Base-by-base conservation (phyloP, 2,888 invertebrate species). In the Luffia ferchaultella region DNA sequence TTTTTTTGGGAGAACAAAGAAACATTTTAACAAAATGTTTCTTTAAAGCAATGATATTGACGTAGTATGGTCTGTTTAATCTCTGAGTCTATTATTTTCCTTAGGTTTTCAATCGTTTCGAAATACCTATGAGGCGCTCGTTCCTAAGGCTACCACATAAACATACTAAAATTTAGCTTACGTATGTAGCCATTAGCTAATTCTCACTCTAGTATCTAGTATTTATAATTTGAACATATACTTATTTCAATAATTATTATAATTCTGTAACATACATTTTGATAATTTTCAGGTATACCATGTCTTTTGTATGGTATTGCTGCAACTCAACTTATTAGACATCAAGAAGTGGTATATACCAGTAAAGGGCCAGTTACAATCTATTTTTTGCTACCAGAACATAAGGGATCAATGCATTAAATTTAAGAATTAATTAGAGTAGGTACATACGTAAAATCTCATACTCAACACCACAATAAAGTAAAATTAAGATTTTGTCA, bases 231-330 rank as follows among this genome's bases (percentile, higher is more conserved):
- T 30, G 30, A 7, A 30, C 12, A 30, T 30, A 7, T 30, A 12
- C 30, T 30, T 30, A 30, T 7, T 30, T 30, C 12, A 30, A 30
- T 30, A 30, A 30, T 30, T 30, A n/a, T n/a, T n/a, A n/a, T n/a
- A n/a, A n/a, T n/a, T n/a, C n/a, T n/a, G n/a, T n/a, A n/a, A n/a
- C n/a, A n/a, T n/a, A n/a, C n/a, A n/a, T n/a, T n/a, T n/a, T n/a
- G n/a, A n/a, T 30, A 3, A 30, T 55, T 73, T 85, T 41, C 73
- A 96, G 97, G 97, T 63, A 87, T 97, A 59, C 97, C 97, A 46
- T 93, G 94, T 67, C 73, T 97, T 51, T 89, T 95, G 49, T 98
- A 98, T 82, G 97, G 98, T 45, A 70, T 96, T 49, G 94, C 94
- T 30, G 96, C 96, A 18, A 91, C 88, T 50, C 88, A 89, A 60